Base-by-base conservation (phyloP, 1,140 invertebrate species). In the Atta colombica region DNA sequence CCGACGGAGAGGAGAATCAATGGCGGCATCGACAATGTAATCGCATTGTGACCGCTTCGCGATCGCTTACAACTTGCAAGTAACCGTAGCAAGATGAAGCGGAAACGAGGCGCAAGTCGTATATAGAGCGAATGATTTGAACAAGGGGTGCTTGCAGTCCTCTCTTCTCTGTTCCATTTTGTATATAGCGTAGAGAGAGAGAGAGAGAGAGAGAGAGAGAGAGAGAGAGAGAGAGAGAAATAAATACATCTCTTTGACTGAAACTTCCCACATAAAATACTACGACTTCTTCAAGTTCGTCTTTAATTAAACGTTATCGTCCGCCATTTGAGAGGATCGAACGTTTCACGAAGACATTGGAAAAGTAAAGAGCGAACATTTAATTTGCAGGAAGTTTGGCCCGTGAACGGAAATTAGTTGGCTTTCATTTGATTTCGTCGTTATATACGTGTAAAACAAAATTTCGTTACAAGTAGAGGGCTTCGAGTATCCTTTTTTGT, bases 241-340 rank as follows among this genome's bases (percentile, higher is more conserved):
- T 25, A 84, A 39, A 84, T 58, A n/a, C 21, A 18, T 82, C 80
- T 72, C 18, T 74, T 82, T 84, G 69, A 84, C 55, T 71, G 55
- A 84, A 84, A 84, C 80, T 84, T 84, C 74, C 58, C 55, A 84
- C 80, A 63, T 84, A 84, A 84, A 84, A 84, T 84, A 84, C 69
- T 82, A 82, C 68, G 69, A 82, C 55, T 84, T 84, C 80, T 84
- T 84, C 69, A 69, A 84, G 80, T 68, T 80, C 49, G 39, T 18
- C 69, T 84, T 84, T 75, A 84, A 84, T 84, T 84, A 84, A 84
- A 84, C 80, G 39, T 75, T 74, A 74, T 84, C 80, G 80, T 84
- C 55, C 39, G n/a, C 68, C 39, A 61, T 60, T 45, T 39, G 55
- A 61, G 68, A 51, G 39, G 14, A 84, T 74, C 39, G 80, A 84